Percentiles rank a stretch among this genome's conserved stretches.
These are phyloP conservation scores for Dicyrtoma fusca DNA, from an alignment of 2,888 invertebrate genomes.

Conservation along the genomic window DNA sequence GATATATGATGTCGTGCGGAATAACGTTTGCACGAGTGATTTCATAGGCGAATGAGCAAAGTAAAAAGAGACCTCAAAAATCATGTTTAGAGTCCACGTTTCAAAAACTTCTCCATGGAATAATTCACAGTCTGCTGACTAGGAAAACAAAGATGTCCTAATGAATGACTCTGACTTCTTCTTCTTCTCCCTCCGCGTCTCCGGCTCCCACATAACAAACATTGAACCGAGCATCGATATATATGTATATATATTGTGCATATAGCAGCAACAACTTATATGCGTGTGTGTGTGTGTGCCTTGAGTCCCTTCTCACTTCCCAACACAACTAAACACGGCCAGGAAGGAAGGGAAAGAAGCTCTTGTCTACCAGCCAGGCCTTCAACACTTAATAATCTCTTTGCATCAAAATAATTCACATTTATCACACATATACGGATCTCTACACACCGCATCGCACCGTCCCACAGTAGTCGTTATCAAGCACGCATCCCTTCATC, in stretches of 20 bases:
- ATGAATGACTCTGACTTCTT: constrained; percentile 46
- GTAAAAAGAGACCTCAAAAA: constrained; percentile 46
- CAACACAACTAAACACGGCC: background rate
- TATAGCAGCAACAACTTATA: background rate
- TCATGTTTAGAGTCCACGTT: constrained; percentile 39
- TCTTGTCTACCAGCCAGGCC: background rate
- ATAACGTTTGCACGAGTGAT: constrained; percentile 51
- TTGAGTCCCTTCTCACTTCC: constrained; percentile 11
- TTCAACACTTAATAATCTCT: constrained; percentile 21
- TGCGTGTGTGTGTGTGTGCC: too few relatives aligned
- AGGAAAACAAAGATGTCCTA: constrained; percentile 51
- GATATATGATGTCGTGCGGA: constrained; percentile 44
- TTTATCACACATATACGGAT: constrained; percentile 4
- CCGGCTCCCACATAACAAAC: background rate
- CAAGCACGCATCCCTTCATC: background rate
- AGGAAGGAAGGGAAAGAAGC: background rate
- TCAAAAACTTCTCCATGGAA: constrained; percentile 42
- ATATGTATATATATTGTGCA: background rate
- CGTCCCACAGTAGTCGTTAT: background rate
- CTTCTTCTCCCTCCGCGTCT: background rate
- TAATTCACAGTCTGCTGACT: constrained; percentile 48
- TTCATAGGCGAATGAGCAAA: constrained; percentile 49
- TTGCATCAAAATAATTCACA: constrained; percentile 13
- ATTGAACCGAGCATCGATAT: background rate
- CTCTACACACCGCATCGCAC: background rate